Evolutionary conservation across 2,113 vertebrate species (phyloP), one percentile per base, ranked within the genome.

Genomic region (Grammomys surdaster): DNA sequence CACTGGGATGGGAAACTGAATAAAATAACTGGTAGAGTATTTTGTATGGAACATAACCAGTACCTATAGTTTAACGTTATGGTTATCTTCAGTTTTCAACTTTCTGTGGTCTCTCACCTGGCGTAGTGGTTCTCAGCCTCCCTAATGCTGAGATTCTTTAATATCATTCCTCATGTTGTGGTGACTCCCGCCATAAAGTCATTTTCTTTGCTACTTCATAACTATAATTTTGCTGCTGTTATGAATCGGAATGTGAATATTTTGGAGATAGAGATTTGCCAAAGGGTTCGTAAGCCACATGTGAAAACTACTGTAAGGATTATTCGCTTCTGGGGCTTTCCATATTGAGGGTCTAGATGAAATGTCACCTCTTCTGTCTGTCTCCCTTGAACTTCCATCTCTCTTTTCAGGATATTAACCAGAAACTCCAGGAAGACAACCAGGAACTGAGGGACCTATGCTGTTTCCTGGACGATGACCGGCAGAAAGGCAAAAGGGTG

Each of bases 391-490:
- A 85, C 69, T 82, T 63, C 46, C 75, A 2, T 85, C 1, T 65
- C n/a, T 94, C 80, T 97, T 91, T 98, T 51, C 98, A 99, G 99
- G 99, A 99, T 67, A 99, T 99, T 98, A 99, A 99, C 98, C 99
- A 99, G 99, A 99, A 99, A 96, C 99, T 99, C 91, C 99, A 99
- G 97, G 99, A 99, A 97, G 99, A 99, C 98, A 99, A 99, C 99
- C 99, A 99, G 97, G 99, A 99, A 75, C 98, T 99, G 97, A 98
- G 99, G 93, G 99, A 99, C 97, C 99, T 99, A 54, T 99, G 99
- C 98, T 99, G 99, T 94, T 99, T 99, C 98, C 98, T 99, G 97
- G 99, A 99, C 6, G 99, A 99, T 0, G 99, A 99, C 98, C 98
- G 99, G 65, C 99, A 99, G 98, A 99, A 99, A 93, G 99, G 99